phyloP scores from a whole-genome alignment of 2,888 invertebrate genomes.

The Gasteruption jaculator region DNA sequence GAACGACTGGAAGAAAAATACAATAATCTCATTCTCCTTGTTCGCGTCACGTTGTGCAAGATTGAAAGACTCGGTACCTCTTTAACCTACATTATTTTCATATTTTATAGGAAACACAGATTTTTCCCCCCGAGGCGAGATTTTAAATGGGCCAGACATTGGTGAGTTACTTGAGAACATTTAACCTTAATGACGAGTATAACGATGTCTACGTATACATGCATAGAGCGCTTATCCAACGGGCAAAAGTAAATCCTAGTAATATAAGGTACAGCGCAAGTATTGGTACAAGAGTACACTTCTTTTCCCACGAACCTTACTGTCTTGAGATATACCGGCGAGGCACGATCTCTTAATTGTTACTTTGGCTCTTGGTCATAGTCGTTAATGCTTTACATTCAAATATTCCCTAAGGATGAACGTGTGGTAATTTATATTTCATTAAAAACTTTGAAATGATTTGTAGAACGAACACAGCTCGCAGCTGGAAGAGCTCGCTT shows the following conservation, averaged over 20 bases:
- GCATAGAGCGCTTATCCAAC: slow-evolving; percentile 24
- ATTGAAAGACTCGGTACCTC: background rate
- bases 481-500: too few relatives aligned
- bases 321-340: slow-evolving; percentile 19
- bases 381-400: too few relatives aligned
- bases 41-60: background rate
- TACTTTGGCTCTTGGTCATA: too few relatives aligned
- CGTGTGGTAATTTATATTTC: too few relatives aligned
- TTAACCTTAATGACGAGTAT: slow-evolving; percentile 51
- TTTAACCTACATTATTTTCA: slow-evolving; percentile 29
- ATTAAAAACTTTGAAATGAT: too few relatives aligned
- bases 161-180: slow-evolving; percentile 33
- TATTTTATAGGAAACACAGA: slow-evolving; percentile 27
- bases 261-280: too few relatives aligned
- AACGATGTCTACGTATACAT: too few relatives aligned
- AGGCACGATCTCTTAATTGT: slow-evolving; percentile 41
- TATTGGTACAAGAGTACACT: too few relatives aligned
- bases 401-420: too few relatives aligned
- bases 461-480: too few relatives aligned
- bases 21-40: too few relatives aligned
- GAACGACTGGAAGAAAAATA: too few relatives aligned
- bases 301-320: slow-evolving; percentile 47
- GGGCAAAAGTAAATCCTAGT: slow-evolving; percentile 5
- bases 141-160: slow-evolving; percentile 17
- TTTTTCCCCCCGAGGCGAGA: slow-evolving; percentile 20